Percentiles rank a stretch among this genome's conserved stretches.
Evolutionary conservation across 2,888 invertebrate species (phyloP).

Genomic region (Salticus scenicus): DNA sequence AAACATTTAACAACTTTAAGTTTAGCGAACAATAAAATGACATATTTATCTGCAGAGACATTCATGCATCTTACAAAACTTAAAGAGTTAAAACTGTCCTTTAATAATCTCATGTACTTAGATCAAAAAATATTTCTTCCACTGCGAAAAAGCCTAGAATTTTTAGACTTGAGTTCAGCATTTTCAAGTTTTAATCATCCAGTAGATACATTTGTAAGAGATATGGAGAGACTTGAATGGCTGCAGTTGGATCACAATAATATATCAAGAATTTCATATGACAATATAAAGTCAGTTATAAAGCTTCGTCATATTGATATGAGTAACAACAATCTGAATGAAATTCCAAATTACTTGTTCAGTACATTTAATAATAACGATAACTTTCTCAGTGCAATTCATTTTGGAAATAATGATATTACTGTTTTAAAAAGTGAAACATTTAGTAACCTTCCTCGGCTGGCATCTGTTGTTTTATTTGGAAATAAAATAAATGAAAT

Average conservation of each 20-base stretch:
- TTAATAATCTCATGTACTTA: slow-evolving; percentile 72
- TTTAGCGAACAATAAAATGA: slow-evolving; percentile 92
- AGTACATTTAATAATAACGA: slow-evolving; percentile 81
- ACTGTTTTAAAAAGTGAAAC: slow-evolving; percentile 82
- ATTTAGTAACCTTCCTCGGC: slow-evolving; percentile 83
- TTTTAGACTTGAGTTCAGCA: slow-evolving; percentile 87
- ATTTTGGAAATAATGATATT: slow-evolving; percentile 88
- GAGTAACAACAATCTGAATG: slow-evolving; percentile 87
- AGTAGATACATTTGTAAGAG: neutral
- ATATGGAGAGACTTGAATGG: slow-evolving; percentile 68
- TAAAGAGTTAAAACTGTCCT: slow-evolving; percentile 74
- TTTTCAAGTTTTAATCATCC: slow-evolving; percentile 75
- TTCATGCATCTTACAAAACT: slow-evolving; percentile 83
- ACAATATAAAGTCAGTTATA: slow-evolving; percentile 83
- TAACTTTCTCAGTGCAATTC: slow-evolving; percentile 83
- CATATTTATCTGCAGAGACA: slow-evolving; percentile 86
- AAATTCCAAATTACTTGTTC: slow-evolving; percentile 82
- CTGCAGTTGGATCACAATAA: slow-evolving; percentile 81
- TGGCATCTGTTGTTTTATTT: slow-evolving; percentile 86
- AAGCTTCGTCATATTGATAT: slow-evolving; percentile 88
- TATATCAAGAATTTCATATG: slow-evolving; percentile 83
- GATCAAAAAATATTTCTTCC: slow-evolving; percentile 58
- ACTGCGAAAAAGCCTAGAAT: slow-evolving; percentile 82
- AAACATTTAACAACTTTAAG: slow-evolving; percentile 88
- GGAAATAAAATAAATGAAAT: slow-evolving; percentile 83